Conservation (phyloP, 2,888 invertebrate genomes). For the Cheilosia vulpina region DNA sequence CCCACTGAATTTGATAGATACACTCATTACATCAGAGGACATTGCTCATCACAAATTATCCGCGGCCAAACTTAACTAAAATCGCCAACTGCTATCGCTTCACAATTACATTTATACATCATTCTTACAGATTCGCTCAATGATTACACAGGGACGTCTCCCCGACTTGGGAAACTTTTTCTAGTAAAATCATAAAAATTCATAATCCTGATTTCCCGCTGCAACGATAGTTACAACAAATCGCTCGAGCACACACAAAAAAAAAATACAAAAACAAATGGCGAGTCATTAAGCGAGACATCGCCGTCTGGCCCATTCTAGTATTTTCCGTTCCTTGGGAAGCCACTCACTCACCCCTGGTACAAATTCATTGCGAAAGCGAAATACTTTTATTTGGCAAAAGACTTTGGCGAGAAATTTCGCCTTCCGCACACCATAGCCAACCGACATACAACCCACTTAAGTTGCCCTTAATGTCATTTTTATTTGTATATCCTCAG, state of each 20-base stretch:
- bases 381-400: constrained; percentile 38
- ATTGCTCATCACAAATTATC: no score
- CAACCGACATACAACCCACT: constrained; percentile 45
- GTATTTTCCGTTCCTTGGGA: constrained; percentile 20
- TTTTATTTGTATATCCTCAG: constrained; percentile 71
- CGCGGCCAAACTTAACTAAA: no score
- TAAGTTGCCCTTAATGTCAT: constrained; percentile 71
- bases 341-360: constrained; percentile 19
- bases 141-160: background rate
- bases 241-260: constrained; percentile 28
- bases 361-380: constrained; percentile 9
- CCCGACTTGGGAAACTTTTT: background rate
- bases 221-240: constrained; percentile 47
- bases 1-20: no score
- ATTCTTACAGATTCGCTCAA: background rate
- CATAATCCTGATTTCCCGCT: constrained; percentile 46
- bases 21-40: no score
- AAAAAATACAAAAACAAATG: constrained; percentile 51
- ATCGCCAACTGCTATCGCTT: no score
- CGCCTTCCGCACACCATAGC: background rate
- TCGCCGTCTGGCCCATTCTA: constrained; percentile 49
- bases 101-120: no score
- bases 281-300: constrained; percentile 63
- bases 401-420: constrained; percentile 15
- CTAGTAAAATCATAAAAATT: constrained; percentile 49